Conservation (phyloP, 2,113 vertebrate genomes). For the Phodopus roborovskii region DNA sequence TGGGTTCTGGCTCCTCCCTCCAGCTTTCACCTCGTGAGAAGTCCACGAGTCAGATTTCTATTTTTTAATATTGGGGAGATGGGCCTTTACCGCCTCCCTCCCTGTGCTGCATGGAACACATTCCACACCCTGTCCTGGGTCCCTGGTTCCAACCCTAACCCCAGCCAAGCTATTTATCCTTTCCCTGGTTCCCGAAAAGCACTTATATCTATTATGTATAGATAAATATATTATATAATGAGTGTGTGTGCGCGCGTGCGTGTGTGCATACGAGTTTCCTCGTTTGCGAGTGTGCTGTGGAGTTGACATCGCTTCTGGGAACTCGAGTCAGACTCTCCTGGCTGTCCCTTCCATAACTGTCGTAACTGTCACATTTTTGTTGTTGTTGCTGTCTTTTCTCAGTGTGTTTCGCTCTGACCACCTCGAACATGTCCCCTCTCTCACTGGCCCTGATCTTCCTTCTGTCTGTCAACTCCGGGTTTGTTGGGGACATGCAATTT, state of each 20-base stretch:
- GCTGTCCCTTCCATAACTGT: neutral
- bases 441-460: neutral
- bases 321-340: neutral
- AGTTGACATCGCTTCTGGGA: slow-evolving; percentile 60
- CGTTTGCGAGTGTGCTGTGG: neutral
- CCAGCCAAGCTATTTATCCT: slow-evolving; percentile 70
- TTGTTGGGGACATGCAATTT: slow-evolving; percentile 35
- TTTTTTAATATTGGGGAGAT: slow-evolving; percentile 67
- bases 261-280: slow-evolving; percentile 59
- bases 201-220: slow-evolving; percentile 84
- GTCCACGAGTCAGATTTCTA: slow-evolving; percentile 62
- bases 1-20: neutral
- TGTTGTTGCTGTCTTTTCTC: neutral
- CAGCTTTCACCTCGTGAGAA: slow-evolving; percentile 53
- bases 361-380: neutral
- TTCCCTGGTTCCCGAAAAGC: slow-evolving; percentile 74
- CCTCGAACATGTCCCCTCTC: slow-evolving; percentile 5
- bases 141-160: neutral
- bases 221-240: slow-evolving; percentile 84
- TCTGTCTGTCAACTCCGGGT: slow-evolving; percentile 36
- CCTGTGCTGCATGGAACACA: slow-evolving; percentile 77
- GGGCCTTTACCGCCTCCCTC: neutral
- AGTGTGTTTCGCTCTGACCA: neutral
- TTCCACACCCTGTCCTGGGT: slow-evolving; percentile 60
- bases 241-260: slow-evolving; percentile 31